Conservation (phyloP, 2,888 invertebrate species). For the Polyommatus icarus region DNA sequence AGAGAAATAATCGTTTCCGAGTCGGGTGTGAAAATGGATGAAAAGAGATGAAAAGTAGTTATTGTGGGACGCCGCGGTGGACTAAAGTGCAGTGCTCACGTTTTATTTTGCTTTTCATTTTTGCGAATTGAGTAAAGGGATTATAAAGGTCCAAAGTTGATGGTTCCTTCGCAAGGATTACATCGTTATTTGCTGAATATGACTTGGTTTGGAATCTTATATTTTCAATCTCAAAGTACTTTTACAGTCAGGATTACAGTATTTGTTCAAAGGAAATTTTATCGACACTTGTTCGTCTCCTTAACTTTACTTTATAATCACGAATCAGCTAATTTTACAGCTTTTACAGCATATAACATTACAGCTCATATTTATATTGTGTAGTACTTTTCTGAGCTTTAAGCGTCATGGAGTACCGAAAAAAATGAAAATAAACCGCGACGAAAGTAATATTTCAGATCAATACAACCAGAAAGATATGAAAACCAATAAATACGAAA, state of each 20-base stretch:
- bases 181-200: background rate
- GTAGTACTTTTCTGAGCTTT: too few species aligned
- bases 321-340: too few species aligned
- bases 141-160: background rate
- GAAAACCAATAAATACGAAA: constrained; percentile 3
- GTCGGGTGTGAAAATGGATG: constrained; percentile 24
- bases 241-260: too few species aligned
- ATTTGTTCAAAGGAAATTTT: too few species aligned
- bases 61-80: constrained; percentile 3
- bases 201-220: too few species aligned
- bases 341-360: too few species aligned
- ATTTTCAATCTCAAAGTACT: too few species aligned
- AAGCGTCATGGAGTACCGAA: background rate
- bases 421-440: background rate
- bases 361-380: too few species aligned
- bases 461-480: constrained; percentile 2
- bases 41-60: constrained; percentile 27
- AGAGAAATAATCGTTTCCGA: constrained; percentile 22
- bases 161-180: background rate
- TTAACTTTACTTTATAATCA: too few species aligned
- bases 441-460: background rate
- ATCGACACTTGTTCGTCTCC: too few species aligned
- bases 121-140: background rate
- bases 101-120: background rate
- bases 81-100: constrained; percentile 10